These are phyloP conservation scores for Diaphora mendica DNA, from an alignment of 2,888 invertebrate genomes.

Conservation along the genomic window DNA sequence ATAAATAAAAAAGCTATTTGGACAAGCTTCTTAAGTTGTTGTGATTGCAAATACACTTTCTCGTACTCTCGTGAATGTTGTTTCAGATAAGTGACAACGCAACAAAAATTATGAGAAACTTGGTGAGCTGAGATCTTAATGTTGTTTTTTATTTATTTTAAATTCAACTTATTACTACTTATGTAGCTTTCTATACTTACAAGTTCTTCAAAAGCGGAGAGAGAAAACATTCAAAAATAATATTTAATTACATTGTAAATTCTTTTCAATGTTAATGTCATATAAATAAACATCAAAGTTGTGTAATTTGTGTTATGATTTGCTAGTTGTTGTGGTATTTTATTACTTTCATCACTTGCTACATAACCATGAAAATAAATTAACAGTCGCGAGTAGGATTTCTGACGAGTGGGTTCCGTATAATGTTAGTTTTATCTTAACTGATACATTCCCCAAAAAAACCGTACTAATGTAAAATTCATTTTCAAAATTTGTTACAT, in stretches of 20 bases:
- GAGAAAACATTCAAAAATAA: not conserved
- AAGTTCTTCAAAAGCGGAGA: not conserved
- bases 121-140: not conserved
- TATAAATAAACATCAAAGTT: not conserved
- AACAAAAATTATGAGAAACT: constrained; percentile 7
- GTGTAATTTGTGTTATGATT: not conserved
- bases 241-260: not conserved
- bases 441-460: not conserved
- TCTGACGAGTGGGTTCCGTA: not conserved
- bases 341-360: not conserved
- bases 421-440: not conserved
- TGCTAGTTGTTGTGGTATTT: not conserved
- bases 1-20: constrained; percentile 18
- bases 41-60: constrained; percentile 25
- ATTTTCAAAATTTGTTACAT: too few relatives aligned
- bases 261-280: not conserved
- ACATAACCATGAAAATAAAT: not conserved
- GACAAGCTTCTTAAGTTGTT: constrained; percentile 16
- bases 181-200: constrained; percentile 7
- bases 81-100: constrained; percentile 16
- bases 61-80: constrained; percentile 14
- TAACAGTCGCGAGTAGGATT: not conserved
- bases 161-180: not conserved
- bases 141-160: constrained; percentile 11
- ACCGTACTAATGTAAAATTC: not conserved